Evolutionary conservation across 2,113 vertebrate genomes (phyloP).

Genomic region (Phycodurus eques): DNA sequence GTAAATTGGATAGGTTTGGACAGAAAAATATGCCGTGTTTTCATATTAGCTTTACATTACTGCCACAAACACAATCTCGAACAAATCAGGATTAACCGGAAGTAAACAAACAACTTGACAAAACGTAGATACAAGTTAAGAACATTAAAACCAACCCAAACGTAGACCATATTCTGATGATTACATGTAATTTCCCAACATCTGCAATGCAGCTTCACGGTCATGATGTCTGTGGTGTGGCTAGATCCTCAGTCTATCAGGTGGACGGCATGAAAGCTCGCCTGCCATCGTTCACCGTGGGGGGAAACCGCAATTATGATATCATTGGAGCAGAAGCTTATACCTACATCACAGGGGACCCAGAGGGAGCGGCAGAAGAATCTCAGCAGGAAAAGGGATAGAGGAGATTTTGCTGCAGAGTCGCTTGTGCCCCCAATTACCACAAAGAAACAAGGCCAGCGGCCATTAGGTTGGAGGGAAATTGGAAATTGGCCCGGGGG

Average conservation of each 20-base stretch:
- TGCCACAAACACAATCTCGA: neutral
- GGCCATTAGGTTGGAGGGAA: conserved; percentile 59
- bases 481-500: conserved; percentile 17
- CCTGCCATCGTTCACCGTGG: conserved; percentile 44
- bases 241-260: conserved; percentile 64
- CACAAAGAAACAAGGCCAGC: conserved; percentile 59
- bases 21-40: neutral
- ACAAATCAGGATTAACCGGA: neutral
- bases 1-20: neutral
- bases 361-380: conserved; percentile 40
- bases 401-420: conserved; percentile 43
- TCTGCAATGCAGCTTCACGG: conserved; percentile 26
- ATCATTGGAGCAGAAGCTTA: conserved; percentile 59
- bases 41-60: neutral
- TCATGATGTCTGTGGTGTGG: conserved; percentile 29
- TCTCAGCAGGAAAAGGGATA: conserved; percentile 38
- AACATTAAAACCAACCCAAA: conserved; percentile 1
- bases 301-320: conserved; percentile 65
- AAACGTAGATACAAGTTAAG: neutral
- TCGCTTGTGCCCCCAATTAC: conserved; percentile 67
- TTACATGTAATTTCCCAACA: conserved; percentile 10
- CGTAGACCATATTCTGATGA: conserved; percentile 28
- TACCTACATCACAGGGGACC: conserved; percentile 51
- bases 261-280: conserved; percentile 40
- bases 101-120: too few relatives aligned